Conservation (phyloP, 2,113 vertebrate species). For the Mormyrus iriodes region DNA sequence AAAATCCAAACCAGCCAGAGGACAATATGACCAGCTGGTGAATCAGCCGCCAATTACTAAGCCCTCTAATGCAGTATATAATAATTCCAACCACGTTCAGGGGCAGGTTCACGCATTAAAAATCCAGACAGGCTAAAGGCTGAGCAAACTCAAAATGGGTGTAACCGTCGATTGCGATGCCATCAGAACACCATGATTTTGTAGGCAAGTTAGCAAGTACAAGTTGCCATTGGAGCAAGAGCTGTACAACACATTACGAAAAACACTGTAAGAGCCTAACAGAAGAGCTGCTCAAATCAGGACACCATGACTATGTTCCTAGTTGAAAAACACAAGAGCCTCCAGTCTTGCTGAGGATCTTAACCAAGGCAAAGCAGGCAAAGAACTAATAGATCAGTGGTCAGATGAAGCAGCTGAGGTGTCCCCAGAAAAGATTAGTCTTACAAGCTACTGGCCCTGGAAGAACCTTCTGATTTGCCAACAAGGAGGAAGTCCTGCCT, state of each 20-base stretch:
- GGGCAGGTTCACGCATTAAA: constrained; percentile 49
- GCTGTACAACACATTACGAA: neutral
- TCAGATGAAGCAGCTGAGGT: neutral
- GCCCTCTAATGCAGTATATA: constrained; percentile 44
- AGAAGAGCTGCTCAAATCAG: neutral
- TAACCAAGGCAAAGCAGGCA: neutral
- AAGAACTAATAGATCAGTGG: neutral
- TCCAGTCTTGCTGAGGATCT: neutral
- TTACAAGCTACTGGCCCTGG: neutral
- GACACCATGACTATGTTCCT: neutral
- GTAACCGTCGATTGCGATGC: neutral
- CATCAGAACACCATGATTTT: neutral
- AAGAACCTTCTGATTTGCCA: neutral
- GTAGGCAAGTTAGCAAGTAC: neutral
- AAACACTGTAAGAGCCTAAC: neutral
- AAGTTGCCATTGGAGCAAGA: neutral
- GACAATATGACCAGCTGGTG: constrained; percentile 22
- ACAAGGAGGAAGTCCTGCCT: neutral
- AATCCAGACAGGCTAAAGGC: constrained; percentile 46
- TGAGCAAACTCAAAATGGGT: constrained; percentile 10
- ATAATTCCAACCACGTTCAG: constrained; percentile 34
- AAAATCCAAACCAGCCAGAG: constrained; percentile 33
- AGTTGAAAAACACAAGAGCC: neutral
- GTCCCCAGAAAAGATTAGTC: neutral
- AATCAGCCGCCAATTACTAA: constrained; percentile 57